These are phyloP conservation scores for Ctenopoma multispine DNA, from an alignment of 2,797 vertebrate genomes.

Conservation along the genomic window DNA sequence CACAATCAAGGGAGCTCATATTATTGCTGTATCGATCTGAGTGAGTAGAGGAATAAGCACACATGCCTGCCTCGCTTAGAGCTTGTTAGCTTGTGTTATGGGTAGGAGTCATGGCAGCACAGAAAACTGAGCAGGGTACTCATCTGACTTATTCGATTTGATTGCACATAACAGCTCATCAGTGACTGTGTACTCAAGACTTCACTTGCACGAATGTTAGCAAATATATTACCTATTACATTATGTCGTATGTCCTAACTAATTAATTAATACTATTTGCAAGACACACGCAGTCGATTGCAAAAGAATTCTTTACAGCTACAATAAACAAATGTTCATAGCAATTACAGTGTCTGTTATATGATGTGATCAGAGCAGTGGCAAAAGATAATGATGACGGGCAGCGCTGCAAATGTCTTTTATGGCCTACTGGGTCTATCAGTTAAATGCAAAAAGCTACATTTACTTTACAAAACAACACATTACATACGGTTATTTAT, in stretches of 20 bases:
- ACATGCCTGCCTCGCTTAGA: constrained; percentile 26
- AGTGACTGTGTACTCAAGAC: neutral
- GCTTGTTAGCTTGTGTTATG: constrained; percentile 41
- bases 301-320: neutral
- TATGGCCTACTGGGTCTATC: too few relatives aligned
- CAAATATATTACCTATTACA: neutral
- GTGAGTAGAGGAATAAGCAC: constrained; percentile 34
- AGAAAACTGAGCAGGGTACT: constrained; percentile 36
- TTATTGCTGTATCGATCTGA: constrained; percentile 71
- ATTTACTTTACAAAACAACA: too few relatives aligned
- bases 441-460: too few relatives aligned
- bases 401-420: neutral
- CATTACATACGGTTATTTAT: neutral
- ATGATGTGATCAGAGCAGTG: neutral
- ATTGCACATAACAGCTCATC: constrained; percentile 15
- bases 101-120: constrained; percentile 21
- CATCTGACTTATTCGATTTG: constrained; percentile 13
- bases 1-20: constrained; percentile 67
- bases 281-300: neutral
- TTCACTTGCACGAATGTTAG: constrained; percentile 1
- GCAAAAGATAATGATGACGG: neutral
- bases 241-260: neutral
- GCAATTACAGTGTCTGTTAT: neutral
- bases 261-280: neutral
- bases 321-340: constrained; percentile 6